Evolutionary conservation across 2,797 vertebrate genomes (phyloP), one percentile per base, ranked within the genome.

Genomic region (Hafferia zeledoni): DNA sequence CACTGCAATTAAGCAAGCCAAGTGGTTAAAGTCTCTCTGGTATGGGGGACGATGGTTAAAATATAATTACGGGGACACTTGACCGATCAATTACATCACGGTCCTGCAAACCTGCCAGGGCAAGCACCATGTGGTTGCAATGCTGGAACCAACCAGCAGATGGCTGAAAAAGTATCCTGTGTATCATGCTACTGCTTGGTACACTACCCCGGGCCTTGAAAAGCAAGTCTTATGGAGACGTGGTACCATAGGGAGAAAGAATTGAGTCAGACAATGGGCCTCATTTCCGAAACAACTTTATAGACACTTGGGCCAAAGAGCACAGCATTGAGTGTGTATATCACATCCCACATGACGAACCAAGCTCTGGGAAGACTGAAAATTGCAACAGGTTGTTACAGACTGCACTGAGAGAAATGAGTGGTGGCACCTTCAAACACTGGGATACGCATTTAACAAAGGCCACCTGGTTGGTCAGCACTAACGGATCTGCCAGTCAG

Each of bases 311-410:
- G 47, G 55, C 25, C 47, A 63, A 35, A 55, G 41, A n/a, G 35
- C 13, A 24, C 0, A 0, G 31, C 55, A 47, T 0, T 56, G 78
- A 43, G 49, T 55, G 35, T n/a, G 23, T 43, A 3, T n/a, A 24
- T n/a, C 63, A 43, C 13, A 28, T 61, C 47, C 63, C 10, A n/a
- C 23, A 10, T 27, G 10, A 14, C 3, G 27, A 61, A 11, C 10
- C 63, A 68, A 35, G 16, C 31, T 44, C 43, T n/a, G 28, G 35
- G 67, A 37, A 64, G 63, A 13, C 15, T n/a, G 43, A 49, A 20
- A 18, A 69, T 24, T 25, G 44, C 19, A 76, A 83, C 5, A 6
- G 17, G 4, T 11, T 50, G 37, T 30, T 44, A 25, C 63, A 77
- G 23, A 17, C n/a, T 39, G 0, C 50, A 6, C 37, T 76, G 43